Evolutionary conservation across 2,113 vertebrate genomes (phyloP).

Genomic region (Ceuthmochares aereus): DNA sequence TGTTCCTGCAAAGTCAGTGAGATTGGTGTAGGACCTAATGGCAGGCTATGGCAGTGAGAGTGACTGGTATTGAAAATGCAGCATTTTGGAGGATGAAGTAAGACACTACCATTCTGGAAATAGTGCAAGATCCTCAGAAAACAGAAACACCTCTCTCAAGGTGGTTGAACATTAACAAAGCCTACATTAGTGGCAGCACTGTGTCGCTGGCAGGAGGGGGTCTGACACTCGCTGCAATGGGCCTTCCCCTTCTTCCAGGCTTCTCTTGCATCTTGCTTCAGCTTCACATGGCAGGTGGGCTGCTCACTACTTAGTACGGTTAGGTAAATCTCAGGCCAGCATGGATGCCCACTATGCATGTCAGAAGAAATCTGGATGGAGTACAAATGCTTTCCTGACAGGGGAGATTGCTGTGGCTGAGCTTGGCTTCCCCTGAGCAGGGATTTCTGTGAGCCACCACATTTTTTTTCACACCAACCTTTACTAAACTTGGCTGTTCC

Average conservation of each 20-base stretch:
- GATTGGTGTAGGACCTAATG: background rate
- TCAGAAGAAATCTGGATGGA: background rate
- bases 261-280: background rate
- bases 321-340: background rate
- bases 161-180: background rate
- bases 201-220: background rate
- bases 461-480: background rate
- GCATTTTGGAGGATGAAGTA: background rate
- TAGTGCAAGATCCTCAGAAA: background rate
- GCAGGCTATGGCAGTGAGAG: background rate
- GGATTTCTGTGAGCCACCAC: background rate
- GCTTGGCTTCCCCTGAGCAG: background rate
- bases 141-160: background rate
- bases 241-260: background rate
- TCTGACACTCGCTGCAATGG: fast-evolving
- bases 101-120: background rate
- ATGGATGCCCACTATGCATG: background rate
- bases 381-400: background rate
- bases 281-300: background rate
- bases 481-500: background rate
- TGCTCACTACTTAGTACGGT: fast-evolving
- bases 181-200: background rate
- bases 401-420: background rate
- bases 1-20: background rate
- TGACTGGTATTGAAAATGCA: background rate